Percentiles rank a stretch among this genome's conserved stretches.
Evolutionary conservation across 2,113 vertebrate genomes (phyloP).

Genomic region (Oenanthe melanoleuca): DNA sequence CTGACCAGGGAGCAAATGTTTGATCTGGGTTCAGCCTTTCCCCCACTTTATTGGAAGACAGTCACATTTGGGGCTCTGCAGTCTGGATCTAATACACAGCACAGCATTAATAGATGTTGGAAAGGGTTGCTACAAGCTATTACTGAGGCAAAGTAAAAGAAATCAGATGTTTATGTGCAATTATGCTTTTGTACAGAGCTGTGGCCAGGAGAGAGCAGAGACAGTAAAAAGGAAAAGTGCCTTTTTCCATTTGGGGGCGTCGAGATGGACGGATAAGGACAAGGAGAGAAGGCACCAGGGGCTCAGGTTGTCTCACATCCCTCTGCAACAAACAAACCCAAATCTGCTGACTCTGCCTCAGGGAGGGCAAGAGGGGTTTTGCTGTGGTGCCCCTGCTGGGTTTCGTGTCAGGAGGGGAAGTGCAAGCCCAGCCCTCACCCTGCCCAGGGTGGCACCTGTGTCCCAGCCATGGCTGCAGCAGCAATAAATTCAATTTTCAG

Average conservation of each 20-base stretch:
- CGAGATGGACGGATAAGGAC: not conserved
- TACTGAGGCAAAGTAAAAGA: conserved; percentile 56
- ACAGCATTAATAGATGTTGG: conserved; percentile 55
- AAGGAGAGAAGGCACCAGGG: not conserved
- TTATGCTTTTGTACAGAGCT: conserved; percentile 25
- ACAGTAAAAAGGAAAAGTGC: conserved; percentile 12
- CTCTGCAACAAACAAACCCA: not conserved
- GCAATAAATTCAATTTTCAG: not conserved
- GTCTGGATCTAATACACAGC: conserved; percentile 42
- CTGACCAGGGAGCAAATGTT: not conserved
- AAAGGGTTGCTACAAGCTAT: conserved; percentile 57
- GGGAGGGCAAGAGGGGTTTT: not conserved
- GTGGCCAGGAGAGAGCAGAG: not conserved
- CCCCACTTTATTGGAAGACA: not conserved
- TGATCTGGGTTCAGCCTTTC: conserved; percentile 16
- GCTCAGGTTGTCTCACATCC: not conserved
- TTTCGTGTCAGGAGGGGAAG: rapidly evolving
- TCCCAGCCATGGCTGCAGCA: not conserved
- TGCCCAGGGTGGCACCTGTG: rapidly evolving
- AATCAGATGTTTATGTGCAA: conserved; percentile 59
- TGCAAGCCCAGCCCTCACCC: not conserved
- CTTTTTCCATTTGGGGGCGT: not conserved
- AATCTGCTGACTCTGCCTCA: not conserved
- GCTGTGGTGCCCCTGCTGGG: rapidly evolving
- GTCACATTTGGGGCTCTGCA: conserved; percentile 20